Conservation (phyloP, 2,113 vertebrate genomes). For the Otocyon megalotis region DNA sequence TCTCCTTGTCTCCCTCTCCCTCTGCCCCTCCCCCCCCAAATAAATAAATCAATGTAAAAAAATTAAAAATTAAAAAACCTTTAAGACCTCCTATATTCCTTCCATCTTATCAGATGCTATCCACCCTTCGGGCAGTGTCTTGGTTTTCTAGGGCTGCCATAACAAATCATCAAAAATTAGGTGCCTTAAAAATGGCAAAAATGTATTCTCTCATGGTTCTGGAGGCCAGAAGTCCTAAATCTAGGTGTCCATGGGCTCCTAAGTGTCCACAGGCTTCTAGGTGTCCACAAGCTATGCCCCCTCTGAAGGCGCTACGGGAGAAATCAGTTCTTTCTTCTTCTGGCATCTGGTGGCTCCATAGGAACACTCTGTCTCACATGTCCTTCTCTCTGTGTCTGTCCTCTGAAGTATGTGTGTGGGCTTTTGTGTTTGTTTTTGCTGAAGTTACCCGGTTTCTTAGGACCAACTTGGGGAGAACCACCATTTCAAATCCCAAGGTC, state of each 20-base stretch:
- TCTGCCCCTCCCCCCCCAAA: neutral
- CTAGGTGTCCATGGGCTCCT: neutral
- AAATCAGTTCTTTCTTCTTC: neutral
- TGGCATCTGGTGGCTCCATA: neutral
- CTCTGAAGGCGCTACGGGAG: accelerated
- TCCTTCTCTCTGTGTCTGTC: neutral
- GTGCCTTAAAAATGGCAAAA: neutral
- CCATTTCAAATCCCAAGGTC: neutral
- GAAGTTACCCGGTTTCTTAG: neutral
- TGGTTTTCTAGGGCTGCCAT: neutral
- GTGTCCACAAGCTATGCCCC: no score
- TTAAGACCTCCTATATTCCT: neutral
- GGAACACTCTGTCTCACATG: neutral
- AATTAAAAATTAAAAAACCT: neutral
- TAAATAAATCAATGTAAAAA: neutral
- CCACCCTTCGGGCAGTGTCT: neutral
- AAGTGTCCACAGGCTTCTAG: no score
- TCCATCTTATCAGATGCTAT: neutral
- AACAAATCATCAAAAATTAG: neutral
- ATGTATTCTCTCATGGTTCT: neutral
- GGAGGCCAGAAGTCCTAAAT: neutral
- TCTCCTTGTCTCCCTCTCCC: neutral
- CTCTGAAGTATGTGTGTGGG: neutral
- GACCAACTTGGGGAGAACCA: neutral
- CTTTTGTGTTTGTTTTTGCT: neutral